A percentile compares a stretch with the other conserved stretches of the same genome.
These are phyloP conservation scores for Cephus rjabovi DNA, from an alignment of 2,888 invertebrate genomes.

Conservation along the genomic window DNA sequence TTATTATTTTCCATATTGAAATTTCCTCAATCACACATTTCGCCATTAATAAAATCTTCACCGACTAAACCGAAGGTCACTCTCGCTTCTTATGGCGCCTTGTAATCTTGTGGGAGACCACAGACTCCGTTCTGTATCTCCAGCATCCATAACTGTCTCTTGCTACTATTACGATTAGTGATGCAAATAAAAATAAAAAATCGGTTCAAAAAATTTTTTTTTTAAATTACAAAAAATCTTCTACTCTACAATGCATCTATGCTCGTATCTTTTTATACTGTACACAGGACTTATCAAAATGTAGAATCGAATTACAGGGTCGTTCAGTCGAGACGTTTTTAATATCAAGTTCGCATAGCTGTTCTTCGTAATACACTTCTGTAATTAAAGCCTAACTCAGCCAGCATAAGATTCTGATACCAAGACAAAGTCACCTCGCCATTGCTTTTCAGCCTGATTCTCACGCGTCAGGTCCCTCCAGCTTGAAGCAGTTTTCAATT, in stretches of 20 bases:
- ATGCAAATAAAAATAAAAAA: background rate
- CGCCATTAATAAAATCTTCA: background rate
- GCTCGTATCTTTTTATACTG: background rate
- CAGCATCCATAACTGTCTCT: background rate
- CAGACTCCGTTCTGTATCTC: background rate
- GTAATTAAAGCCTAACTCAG: background rate
- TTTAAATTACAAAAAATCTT: no score
- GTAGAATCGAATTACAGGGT: background rate
- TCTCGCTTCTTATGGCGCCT: background rate
- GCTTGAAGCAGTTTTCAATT: background rate
- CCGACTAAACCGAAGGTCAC: background rate
- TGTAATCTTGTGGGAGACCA: background rate
- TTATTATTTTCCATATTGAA: background rate
- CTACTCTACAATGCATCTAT: background rate
- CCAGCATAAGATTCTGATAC: background rate
- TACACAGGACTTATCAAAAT: background rate
- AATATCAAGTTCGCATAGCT: slow-evolving; percentile 6
- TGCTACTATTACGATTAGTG: background rate
- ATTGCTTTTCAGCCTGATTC: slow-evolving; percentile 54
- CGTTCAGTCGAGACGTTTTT: background rate
- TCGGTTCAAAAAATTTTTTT: background rate
- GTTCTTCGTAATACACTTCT: background rate
- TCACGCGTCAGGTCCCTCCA: slow-evolving; percentile 45
- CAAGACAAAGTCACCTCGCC: background rate
- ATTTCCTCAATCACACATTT: background rate